Conservation (phyloP, 2,797 vertebrate genomes). For the Enteromius trimaculatus region DNA sequence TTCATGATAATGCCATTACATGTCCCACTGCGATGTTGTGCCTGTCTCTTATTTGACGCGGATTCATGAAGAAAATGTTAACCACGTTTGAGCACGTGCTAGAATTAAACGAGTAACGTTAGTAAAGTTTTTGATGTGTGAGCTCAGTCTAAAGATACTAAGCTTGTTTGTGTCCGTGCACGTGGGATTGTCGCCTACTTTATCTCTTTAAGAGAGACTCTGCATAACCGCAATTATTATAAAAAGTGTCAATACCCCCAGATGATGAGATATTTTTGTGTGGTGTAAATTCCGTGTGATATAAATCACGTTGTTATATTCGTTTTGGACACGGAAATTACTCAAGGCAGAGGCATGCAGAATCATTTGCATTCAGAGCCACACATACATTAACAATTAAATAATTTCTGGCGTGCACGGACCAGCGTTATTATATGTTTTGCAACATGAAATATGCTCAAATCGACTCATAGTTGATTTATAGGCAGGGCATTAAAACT, state of each 20-base stretch:
- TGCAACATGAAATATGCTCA: background rate
- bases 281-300: background rate
- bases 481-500: background rate
- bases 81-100: background rate
- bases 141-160: background rate
- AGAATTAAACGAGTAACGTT: background rate
- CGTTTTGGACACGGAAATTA: background rate
- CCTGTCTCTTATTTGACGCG: background rate
- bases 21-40: background rate
- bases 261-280: background rate
- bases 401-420: background rate
- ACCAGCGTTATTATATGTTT: background rate
- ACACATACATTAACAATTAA: background rate
- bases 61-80: background rate
- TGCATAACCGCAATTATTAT: background rate
- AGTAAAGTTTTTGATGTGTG: background rate
- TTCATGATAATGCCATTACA: background rate
- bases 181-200: background rate
- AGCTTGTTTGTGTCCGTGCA: background rate
- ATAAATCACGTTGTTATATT: conserved; percentile 8
- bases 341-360: background rate
- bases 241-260: background rate
- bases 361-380: background rate
- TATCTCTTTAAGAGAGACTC: background rate
- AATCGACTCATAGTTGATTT: conserved; percentile 4